Conservation (phyloP, 2,113 vertebrate species). For the Chaetorhynchus papuensis region DNA sequence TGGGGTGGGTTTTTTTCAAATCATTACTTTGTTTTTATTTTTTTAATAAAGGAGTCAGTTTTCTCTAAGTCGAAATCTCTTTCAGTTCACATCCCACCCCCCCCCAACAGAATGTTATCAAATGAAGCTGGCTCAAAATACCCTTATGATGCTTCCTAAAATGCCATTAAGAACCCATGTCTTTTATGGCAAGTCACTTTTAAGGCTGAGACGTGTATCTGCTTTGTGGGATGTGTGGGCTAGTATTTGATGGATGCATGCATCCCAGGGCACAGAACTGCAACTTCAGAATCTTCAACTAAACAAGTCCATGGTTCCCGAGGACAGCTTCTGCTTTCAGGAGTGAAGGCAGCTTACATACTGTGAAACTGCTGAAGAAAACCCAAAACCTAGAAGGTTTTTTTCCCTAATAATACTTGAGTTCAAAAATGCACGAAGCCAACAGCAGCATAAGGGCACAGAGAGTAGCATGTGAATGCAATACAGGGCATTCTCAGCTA, state of each 20-base stretch:
- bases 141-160: background rate
- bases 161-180: background rate
- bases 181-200: background rate
- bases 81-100: background rate
- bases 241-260: background rate
- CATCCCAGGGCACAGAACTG: background rate
- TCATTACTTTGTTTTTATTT: background rate
- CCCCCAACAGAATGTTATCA: background rate
- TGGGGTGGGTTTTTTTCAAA: rapidly evolving
- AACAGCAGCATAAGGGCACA: background rate
- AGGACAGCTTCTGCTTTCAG: background rate
- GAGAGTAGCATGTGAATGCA: background rate
- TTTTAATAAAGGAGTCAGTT: background rate
- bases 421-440: background rate
- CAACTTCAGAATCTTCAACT: background rate
- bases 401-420: background rate
- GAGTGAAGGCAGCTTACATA: background rate
- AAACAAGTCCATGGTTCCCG: background rate
- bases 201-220: background rate
- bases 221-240: background rate
- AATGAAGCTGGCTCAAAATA: background rate
- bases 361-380: background rate
- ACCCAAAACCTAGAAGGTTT: background rate
- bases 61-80: background rate
- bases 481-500: background rate